Percentiles rank a stretch among this genome's conserved stretches.
Conservation (phyloP, 2,113 vertebrate genomes). For the Crotophaga sulcirostris region DNA sequence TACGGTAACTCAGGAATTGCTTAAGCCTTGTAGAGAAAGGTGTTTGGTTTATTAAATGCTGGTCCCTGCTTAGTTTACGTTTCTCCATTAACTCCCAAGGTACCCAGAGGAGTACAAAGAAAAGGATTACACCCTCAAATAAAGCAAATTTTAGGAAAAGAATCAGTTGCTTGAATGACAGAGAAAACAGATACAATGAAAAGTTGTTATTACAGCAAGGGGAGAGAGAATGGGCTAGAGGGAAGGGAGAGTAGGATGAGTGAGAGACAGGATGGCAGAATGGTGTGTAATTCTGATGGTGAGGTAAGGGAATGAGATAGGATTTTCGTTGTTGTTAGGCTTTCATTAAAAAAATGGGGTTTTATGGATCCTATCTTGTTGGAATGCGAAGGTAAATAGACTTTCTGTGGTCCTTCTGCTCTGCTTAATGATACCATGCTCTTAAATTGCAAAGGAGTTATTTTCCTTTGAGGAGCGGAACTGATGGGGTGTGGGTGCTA, state of each 20-base stretch:
- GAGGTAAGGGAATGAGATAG: background rate
- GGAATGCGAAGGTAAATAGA: background rate
- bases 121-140: background rate
- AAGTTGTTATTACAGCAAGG: background rate
- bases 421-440: fast-evolving
- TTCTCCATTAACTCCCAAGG: background rate
- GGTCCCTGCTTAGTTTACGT: background rate
- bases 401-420: background rate
- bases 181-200: background rate
- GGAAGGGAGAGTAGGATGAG: background rate
- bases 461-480: background rate
- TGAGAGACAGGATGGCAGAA: background rate
- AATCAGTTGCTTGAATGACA: background rate
- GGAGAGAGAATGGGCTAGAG: background rate
- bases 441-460: background rate
- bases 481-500: background rate
- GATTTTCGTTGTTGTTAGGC: background rate
- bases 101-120: background rate
- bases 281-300: background rate
- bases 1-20: background rate
- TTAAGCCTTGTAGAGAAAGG: background rate
- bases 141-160: background rate
- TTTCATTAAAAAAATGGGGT: background rate
- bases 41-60: background rate
- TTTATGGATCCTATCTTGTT: background rate